phyloP scores from a whole-genome alignment of 2,888 invertebrate genomes.

The Leucophenga maculata region DNA sequence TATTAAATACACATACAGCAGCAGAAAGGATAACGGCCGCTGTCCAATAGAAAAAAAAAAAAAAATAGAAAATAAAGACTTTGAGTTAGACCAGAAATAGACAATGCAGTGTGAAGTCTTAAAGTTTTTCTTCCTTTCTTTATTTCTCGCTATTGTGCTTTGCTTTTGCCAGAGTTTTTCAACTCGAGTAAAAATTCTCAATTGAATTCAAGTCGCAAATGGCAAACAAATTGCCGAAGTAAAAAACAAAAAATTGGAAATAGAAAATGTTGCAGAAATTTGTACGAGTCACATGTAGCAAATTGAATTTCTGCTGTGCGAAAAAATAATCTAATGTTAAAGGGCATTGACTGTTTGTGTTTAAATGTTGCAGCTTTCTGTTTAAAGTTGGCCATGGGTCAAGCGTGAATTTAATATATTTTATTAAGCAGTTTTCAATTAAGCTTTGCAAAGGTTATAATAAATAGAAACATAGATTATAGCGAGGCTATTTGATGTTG shows the following conservation, averaged over 20 bases:
- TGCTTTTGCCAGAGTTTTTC: slow-evolving; percentile 19
- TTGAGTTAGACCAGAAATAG: slow-evolving; percentile 11
- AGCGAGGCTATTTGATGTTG: no score
- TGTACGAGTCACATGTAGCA: not conserved
- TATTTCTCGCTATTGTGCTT: not conserved
- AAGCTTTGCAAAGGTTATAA: no score
- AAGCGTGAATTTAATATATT: no score
- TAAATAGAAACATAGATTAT: no score
- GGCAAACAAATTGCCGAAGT: slow-evolving; percentile 46
- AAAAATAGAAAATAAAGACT: not conserved
- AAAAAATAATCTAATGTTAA: no score
- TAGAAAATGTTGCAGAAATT: not conserved
- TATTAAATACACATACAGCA: slow-evolving; percentile 44
- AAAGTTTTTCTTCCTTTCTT: not conserved
- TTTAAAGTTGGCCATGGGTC: no score
- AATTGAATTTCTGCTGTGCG: no score
- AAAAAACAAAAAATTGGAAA: no score
- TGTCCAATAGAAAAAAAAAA: not conserved
- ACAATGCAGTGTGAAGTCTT: not conserved
- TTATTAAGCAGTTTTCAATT: no score
- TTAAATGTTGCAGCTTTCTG: no score
- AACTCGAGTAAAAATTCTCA: slow-evolving; percentile 42
- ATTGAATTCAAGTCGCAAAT: slow-evolving; percentile 50
- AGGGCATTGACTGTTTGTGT: no score
- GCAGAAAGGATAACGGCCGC: slow-evolving; percentile 14